These are phyloP conservation scores for Pemphredon lugubris DNA, from an alignment of 2,888 invertebrate species.

Conservation along the genomic window DNA sequence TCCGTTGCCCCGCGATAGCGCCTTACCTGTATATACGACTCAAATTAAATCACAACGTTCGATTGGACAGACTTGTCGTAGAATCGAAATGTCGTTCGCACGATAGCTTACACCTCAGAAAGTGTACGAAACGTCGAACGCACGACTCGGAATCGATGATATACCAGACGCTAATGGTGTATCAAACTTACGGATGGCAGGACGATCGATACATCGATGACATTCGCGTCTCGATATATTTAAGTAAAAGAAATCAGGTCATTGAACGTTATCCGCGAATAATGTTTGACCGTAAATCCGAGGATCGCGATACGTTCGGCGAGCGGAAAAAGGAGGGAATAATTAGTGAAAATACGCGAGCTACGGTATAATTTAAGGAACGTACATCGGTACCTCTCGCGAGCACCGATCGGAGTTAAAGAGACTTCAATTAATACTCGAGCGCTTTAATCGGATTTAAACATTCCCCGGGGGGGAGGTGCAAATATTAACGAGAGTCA, in stretches of 20 bases:
- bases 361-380: too few species aligned
- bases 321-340: too few species aligned
- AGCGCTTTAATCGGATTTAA: too few species aligned
- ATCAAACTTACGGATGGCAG: slow-evolving; percentile 40
- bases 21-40: slow-evolving; percentile 35
- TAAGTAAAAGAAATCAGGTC: too few species aligned
- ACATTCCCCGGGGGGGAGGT: too few species aligned
- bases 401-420: too few species aligned
- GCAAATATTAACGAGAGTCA: not conserved
- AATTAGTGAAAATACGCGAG: too few species aligned
- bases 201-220: slow-evolving; percentile 1
- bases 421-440: too few species aligned
- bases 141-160: slow-evolving; percentile 24
- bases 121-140: slow-evolving; percentile 33
- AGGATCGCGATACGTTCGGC: too few species aligned
- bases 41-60: slow-evolving; percentile 45
- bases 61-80: slow-evolving; percentile 43
- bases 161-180: slow-evolving; percentile 41
- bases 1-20: not conserved
- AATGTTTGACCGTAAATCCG: too few species aligned
- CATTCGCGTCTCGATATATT: not conserved
- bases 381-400: too few species aligned
- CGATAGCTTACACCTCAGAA: slow-evolving; percentile 13
- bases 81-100: slow-evolving; percentile 38
- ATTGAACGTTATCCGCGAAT: too few species aligned